Evolutionary conservation across 2,888 invertebrate species (phyloP).

Genomic region (Lepidocyrtinus sp.): DNA sequence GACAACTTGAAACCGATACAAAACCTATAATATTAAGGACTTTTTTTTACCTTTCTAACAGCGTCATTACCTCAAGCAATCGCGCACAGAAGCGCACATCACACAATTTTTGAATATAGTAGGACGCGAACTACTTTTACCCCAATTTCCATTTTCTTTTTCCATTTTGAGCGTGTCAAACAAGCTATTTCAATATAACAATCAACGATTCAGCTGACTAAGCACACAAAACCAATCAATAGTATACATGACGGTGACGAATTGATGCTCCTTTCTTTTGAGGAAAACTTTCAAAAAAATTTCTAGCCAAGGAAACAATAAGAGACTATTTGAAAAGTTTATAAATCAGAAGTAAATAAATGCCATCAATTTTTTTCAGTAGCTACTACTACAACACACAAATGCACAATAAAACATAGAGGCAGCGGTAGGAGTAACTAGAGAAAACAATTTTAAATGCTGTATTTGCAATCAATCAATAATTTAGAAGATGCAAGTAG

Average conservation of each 20-base stretch:
- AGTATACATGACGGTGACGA: background rate
- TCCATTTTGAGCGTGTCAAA: constrained; percentile 6
- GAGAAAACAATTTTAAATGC: background rate
- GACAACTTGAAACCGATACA: background rate
- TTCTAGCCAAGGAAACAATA: no score
- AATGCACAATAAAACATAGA: background rate
- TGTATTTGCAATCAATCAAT: background rate
- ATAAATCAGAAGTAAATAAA: no score
- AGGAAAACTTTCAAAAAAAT: background rate
- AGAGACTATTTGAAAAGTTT: no score
- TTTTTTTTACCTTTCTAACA: constrained; percentile 1
- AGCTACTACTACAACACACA: background rate
- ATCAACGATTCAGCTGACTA: background rate
- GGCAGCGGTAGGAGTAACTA: background rate
- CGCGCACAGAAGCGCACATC: background rate
- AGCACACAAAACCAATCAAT: background rate
- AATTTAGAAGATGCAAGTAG: background rate
- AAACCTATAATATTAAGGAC: background rate
- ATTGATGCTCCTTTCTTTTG: background rate
- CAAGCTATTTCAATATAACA: background rate
- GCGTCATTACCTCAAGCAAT: background rate
- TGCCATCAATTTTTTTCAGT: no score
- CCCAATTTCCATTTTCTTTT: background rate
- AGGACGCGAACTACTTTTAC: constrained; percentile 6
- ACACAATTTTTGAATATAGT: background rate